Percentiles rank a stretch among this genome's conserved stretches.
Conservation (phyloP, 2,113 vertebrate genomes). For the Ictidomys tridecemlineatus region DNA sequence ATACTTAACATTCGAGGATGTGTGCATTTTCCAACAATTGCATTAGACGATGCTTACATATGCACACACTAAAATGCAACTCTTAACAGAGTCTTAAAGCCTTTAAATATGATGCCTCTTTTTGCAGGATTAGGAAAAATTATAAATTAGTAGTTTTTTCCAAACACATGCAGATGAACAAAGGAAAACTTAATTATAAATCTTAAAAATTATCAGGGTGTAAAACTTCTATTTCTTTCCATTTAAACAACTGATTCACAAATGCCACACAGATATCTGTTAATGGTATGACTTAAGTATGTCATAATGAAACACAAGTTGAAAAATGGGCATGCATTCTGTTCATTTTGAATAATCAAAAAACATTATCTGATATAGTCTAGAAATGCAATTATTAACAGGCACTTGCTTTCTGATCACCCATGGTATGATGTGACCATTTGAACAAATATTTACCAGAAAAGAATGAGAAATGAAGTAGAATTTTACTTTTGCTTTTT, state of each 20-base stretch:
- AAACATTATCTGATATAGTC: neutral
- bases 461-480: neutral
- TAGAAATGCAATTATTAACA: neutral
- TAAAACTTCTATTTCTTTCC: neutral
- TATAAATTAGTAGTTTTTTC: neutral
- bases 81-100: slow-evolving; percentile 60
- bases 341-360: neutral
- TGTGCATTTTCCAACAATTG: slow-evolving; percentile 75
- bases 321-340: neutral
- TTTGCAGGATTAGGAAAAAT: slow-evolving; percentile 52
- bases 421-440: neutral
- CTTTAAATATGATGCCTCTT: slow-evolving; percentile 46
- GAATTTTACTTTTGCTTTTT: neutral
- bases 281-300: neutral
- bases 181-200: slow-evolving; percentile 25
- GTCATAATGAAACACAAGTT: neutral
- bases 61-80: slow-evolving; percentile 57
- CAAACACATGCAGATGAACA: slow-evolving; percentile 43
- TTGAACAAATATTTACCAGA: neutral
- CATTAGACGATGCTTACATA: slow-evolving; percentile 76
- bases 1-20: slow-evolving; percentile 78
- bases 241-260: slow-evolving; percentile 18
- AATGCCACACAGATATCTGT: neutral
- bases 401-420: slow-evolving; percentile 6
- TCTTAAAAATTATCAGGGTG: slow-evolving; percentile 39